Evolutionary conservation across 1,140 invertebrate species (phyloP), one percentile per base, ranked within the genome.

Genomic region (Anastatus disparis): DNA sequence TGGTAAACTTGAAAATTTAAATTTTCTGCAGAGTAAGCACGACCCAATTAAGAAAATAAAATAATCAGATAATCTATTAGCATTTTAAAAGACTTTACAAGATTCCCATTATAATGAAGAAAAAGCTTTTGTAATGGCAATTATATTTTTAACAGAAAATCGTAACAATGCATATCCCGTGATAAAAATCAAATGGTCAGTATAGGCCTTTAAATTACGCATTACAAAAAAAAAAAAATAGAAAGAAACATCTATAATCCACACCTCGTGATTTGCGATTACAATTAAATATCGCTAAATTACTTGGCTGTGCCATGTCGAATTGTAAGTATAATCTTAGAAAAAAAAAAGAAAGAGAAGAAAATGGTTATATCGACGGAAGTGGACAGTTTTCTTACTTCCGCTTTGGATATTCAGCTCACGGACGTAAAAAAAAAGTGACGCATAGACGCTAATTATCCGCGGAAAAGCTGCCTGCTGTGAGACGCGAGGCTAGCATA

Each of bases 331-430:
- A n/a, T n/a, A n/a, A n/a, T n/a, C n/a, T n/a, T n/a, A n/a, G n/a
- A n/a, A 24, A 20, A 12, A 29, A 26, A 22, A 26, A 13, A 35
- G 46, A 58, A 38, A 38, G 40, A 59, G 55, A 13, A n/a, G 15
- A 15, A 7, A n/a, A 24, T 7, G 27, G 48, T 9, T 24, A 15
- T 70, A 53, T 67, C 72, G 71, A 52, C 72, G 76, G 76, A 78
- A 78, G 75, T 74, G 63, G 69, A 76, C 75, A 76, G 74, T 80
- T 75, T 75, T 71, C 73, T 31, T 56, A 63, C 71, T 79, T 81
- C 78, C 80, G 76, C 77, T 78, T 76, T 70, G 75, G 67, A 82
- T n/a, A n/a, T 77, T 77, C 76, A 79, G 81, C 76, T 81, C 81
- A 82, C 74, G 81, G 81, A 81, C 81, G 52, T 38, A 52, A 75